Percentiles rank a stretch among this genome's conserved stretches.
Conservation (phyloP, 2,113 vertebrate genomes). For the Diadophis punctatus region DNA sequence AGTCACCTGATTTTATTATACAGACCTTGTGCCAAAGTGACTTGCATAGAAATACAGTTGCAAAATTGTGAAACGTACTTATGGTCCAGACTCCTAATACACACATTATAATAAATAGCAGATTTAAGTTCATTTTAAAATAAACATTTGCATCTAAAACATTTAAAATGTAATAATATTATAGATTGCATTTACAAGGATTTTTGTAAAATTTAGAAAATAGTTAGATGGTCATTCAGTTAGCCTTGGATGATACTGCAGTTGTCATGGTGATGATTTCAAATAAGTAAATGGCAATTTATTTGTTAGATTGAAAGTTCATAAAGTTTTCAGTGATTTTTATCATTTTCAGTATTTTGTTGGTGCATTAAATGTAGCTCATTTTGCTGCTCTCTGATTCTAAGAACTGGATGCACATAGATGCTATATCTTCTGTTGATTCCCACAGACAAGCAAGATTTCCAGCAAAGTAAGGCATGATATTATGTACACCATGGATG, state of each 20-base stretch:
- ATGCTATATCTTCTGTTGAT: constrained; percentile 72
- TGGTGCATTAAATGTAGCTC: constrained; percentile 12
- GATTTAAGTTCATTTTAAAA: neutral
- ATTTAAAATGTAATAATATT: neutral
- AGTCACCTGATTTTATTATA: neutral
- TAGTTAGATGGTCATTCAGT: neutral
- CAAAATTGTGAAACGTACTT: neutral
- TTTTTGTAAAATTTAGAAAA: neutral
- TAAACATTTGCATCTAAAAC: neutral
- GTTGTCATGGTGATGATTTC: neutral
- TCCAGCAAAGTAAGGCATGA: constrained; percentile 69
- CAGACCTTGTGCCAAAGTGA: neutral
- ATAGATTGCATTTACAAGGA: neutral
- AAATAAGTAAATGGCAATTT: neutral
- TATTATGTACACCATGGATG: constrained; percentile 66
- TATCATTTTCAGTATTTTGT: constrained; percentile 15
- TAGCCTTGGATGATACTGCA: neutral
- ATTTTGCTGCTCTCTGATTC: constrained; percentile 39
- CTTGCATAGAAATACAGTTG: neutral
- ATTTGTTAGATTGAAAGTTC: neutral
- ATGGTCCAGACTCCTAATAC: neutral
- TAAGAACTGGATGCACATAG: constrained; percentile 71
- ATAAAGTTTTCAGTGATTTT: constrained; percentile 3
- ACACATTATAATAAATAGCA: neutral
- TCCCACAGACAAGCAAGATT: constrained; percentile 73